A percentile compares a stretch with the other conserved stretches of the same genome.
Conservation (phyloP, 2,888 invertebrate genomes). For the Theodoxus fluviatilis region DNA sequence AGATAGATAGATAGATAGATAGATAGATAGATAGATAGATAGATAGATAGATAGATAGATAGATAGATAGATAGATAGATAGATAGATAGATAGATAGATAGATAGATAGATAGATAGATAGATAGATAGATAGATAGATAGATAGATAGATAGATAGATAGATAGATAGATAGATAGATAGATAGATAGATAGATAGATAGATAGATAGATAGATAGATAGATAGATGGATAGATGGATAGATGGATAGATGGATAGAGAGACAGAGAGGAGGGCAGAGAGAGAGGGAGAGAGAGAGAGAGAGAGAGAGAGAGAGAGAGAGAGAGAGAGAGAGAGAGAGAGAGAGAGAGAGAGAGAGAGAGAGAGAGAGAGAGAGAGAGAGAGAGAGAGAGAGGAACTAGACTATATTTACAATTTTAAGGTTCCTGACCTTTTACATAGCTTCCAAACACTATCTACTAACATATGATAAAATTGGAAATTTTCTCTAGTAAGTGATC, state of each 20-base stretch:
- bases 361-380: background rate
- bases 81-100: background rate
- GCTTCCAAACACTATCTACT: background rate
- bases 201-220: background rate
- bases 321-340: background rate
- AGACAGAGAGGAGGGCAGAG: background rate
- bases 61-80: background rate
- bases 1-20: background rate
- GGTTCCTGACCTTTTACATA: background rate
- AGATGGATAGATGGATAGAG: background rate
- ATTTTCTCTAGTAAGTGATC: background rate
- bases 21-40: background rate
- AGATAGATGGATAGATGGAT: background rate
- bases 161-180: background rate
- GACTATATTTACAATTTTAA: background rate
- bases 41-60: background rate
- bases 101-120: background rate
- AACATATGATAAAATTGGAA: background rate
- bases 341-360: background rate
- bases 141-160: background rate
- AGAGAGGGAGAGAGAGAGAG: constrained; percentile 24
- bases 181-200: background rate
- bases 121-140: background rate
- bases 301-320: constrained; percentile 23
- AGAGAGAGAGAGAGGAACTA: background rate